A percentile compares a stretch with the other conserved stretches of the same genome.
phyloP scores from a whole-genome alignment of 2,113 vertebrate genomes.

The Scopus umbretta region DNA sequence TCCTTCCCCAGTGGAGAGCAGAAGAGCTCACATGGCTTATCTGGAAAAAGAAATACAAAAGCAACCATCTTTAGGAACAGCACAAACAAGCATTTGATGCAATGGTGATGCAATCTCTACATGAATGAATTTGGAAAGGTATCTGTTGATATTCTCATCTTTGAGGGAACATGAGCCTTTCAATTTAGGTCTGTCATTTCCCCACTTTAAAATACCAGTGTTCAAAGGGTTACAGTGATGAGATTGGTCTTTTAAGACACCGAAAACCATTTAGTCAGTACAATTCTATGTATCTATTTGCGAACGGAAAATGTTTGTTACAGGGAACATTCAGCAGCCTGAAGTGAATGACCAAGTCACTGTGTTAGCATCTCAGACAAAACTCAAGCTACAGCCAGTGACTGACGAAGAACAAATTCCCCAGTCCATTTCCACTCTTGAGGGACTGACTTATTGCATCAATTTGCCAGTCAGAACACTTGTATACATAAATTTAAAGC shows the following conservation, averaged over 20 bases:
- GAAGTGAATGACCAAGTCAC: not conserved
- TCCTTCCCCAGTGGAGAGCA: conserved; percentile 87
- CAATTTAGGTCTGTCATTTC: not conserved
- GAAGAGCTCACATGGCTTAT: conserved; percentile 90
- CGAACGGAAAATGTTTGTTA: not conserved
- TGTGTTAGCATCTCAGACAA: not conserved
- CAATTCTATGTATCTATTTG: not conserved
- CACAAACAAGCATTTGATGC: not conserved
- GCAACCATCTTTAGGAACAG: not conserved
- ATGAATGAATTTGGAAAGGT: not conserved
- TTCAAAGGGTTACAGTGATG: not conserved
- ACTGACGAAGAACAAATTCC: not conserved
- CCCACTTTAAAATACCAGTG: not conserved
- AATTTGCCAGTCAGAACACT: not conserved
- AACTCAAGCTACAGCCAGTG: not conserved
- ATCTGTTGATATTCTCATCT: not conserved
- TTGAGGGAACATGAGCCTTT: not conserved
- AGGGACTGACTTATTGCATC: not conserved
- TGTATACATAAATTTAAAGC: not conserved
- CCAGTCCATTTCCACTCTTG: not conserved
- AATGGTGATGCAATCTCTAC: not conserved
- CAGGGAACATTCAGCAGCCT: not conserved
- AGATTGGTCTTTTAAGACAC: not conserved
- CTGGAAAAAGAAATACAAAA: conserved; percentile 64
- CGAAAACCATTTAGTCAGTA: not conserved